Evolutionary conservation across 1,140 invertebrate species (phyloP).

Genomic region (Atta cephalotes): DNA sequence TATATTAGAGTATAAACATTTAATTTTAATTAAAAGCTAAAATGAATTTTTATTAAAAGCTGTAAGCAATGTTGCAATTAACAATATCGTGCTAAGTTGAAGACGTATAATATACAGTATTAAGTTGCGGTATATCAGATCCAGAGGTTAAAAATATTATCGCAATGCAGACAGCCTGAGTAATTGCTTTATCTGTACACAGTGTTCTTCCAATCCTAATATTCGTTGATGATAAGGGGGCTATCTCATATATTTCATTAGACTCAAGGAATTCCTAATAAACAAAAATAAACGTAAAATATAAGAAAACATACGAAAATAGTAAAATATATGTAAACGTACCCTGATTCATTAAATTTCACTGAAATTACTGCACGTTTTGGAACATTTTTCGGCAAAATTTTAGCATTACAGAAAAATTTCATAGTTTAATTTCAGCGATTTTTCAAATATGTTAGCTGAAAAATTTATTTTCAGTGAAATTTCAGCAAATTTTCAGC

Average conservation of each 20-base stretch:
- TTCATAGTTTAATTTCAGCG: too few relatives aligned
- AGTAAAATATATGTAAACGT: background rate
- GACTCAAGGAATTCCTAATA: conserved; percentile 23
- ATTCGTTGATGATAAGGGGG: conserved; percentile 84
- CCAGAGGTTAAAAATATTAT: conserved; percentile 87
- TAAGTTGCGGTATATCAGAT: conserved; percentile 85
- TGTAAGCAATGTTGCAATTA: background rate
- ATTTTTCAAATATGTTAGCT: too few relatives aligned
- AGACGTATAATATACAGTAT: conserved; percentile 76
- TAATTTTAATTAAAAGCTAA: background rate
- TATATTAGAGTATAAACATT: background rate
- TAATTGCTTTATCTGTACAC: conserved; percentile 84
- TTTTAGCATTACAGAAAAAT: too few relatives aligned
- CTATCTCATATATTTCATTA: conserved; percentile 85
- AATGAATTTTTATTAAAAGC: background rate
- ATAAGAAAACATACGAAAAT: background rate
- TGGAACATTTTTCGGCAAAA: too few relatives aligned
- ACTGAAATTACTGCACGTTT: too few relatives aligned
- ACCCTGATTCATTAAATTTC: too few relatives aligned
- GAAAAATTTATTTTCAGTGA: too few relatives aligned
- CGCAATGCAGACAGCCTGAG: conserved; percentile 87
- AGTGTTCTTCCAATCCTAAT: conserved; percentile 81
- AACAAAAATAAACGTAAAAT: conserved; percentile 7
- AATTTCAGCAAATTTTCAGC: too few relatives aligned
- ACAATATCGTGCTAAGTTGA: background rate